A percentile compares a stretch with the other conserved stretches of the same genome.
phyloP scores from a whole-genome alignment of 1,140 invertebrate genomes.

The Panagrolaimus sp. region DNA sequence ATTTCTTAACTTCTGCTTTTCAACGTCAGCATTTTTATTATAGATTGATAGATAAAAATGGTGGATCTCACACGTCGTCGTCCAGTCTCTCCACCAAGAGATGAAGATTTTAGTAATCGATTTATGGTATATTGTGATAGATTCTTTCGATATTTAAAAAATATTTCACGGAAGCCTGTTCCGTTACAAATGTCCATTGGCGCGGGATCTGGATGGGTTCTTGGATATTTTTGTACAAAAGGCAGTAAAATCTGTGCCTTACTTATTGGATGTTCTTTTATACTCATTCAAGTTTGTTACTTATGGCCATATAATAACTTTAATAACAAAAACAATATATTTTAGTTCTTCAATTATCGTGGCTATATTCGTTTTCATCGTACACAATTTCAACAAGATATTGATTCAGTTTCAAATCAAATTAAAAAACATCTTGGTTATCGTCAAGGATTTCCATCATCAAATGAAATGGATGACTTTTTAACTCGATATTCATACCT shows the following conservation, averaged over 20 bases:
- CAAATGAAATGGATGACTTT: conserved; percentile 2
- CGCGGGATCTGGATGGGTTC: conserved; percentile 20
- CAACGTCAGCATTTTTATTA: no score
- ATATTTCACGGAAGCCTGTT: conserved; percentile 23
- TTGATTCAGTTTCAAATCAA: conserved; percentile 24
- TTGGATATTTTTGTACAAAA: conserved; percentile 32
- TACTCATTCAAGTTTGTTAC: conserved; percentile 30
- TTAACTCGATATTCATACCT: neutral
- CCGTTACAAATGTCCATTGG: conserved; percentile 23
- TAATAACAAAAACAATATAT: no score
- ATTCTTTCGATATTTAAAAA: conserved; percentile 26
- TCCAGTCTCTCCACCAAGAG: neutral
- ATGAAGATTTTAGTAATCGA: neutral
- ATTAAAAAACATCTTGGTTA: conserved; percentile 23
- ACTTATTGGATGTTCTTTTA: conserved; percentile 21
- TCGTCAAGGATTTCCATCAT: neutral
- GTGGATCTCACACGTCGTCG: neutral
- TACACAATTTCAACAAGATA: conserved; percentile 31
- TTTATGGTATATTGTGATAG: conserved; percentile 19
- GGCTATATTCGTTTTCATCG: conserved; percentile 35
- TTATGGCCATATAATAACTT: no score
- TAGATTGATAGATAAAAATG: neutral
- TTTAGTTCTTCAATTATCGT: conserved; percentile 42
- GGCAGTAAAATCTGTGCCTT: conserved; percentile 24
- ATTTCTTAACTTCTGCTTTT: no score